These are phyloP conservation scores for Diachasmimorpha longicaudata DNA, from an alignment of 1,140 invertebrate genomes.

Conservation along the genomic window DNA sequence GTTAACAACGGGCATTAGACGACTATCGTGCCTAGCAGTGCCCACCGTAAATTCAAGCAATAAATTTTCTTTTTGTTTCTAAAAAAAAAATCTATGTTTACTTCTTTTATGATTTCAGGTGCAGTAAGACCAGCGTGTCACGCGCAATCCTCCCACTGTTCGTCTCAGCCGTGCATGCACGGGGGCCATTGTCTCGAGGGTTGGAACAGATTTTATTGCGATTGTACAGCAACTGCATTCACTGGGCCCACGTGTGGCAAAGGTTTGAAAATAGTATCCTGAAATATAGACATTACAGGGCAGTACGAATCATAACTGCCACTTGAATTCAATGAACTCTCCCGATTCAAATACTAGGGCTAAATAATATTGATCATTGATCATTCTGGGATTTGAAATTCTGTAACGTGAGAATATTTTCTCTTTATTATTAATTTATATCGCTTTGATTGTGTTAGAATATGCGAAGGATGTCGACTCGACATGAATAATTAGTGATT, in stretches of 20 bases:
- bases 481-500: too few relatives aligned
- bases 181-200: conserved; percentile 89
- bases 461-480: too few relatives aligned
- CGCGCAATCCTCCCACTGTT: conserved; percentile 80
- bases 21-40: neutral
- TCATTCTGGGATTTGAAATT: too few relatives aligned
- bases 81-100: neutral
- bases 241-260: conserved; percentile 91
- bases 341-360: too few relatives aligned
- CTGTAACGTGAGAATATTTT: too few relatives aligned
- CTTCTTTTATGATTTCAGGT: conserved; percentile 64
- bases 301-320: neutral
- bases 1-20: neutral
- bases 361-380: too few relatives aligned
- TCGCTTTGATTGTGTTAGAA: too few relatives aligned
- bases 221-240: conserved; percentile 89
- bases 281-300: neutral
- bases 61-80: neutral
- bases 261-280: conserved; percentile 63
- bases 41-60: neutral
- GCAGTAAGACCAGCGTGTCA: conserved; percentile 87
- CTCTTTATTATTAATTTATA: too few relatives aligned
- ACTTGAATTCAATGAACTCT: too few relatives aligned
- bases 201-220: conserved; percentile 96
- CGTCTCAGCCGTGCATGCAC: conserved; percentile 87